Evolutionary conservation across 2,113 vertebrate genomes (phyloP), one percentile per base, ranked within the genome.

Genomic region (Aspiorhynchus laticeps): DNA sequence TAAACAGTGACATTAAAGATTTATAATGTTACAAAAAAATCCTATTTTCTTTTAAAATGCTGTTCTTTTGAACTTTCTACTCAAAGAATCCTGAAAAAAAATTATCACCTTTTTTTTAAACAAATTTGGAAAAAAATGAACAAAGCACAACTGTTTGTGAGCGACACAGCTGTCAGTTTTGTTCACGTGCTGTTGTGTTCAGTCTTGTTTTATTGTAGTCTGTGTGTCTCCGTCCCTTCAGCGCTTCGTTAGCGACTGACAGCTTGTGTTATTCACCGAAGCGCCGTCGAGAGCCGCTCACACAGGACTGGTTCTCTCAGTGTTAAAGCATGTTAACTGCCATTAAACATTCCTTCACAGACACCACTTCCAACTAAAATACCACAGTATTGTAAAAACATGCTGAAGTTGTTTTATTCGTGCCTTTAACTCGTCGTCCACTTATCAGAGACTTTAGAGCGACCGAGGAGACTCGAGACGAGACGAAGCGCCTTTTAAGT

Each of bases 361-460:
- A 41, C 5, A n/a, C 28, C 2, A 33, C 65, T 67, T 74, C 36
- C 71, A 74, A 74, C 71, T n/a, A 41, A 73, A 74, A 74, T 41
- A 74, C 36, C 71, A n/a, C 71, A 74, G 71, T 6, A 12, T n/a
- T 74, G 71, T 74, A 74, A 74, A 74, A 74, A 12, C 21, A 61
- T 61, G 36, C 21, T 24, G 9, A 2, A 41, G 69, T 73, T 74
- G 71, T 74, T 73, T 38, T 36, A 33, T 36, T 19, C 7, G 2
- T 69, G 65, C 7, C 2, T 69, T 73, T 21, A 73, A 36, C 69
- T 38, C 19, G 69, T 73, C 69, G 36, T 0, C 36, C 36, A 41
- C 71, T 74, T 74, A 41, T 74, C 71, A 41, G 36, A 61, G 53
- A 59, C 33, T 38, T 48, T 24, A 8, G 53, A 59, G 53, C 19